Base-by-base conservation (phyloP, 2,113 vertebrate genomes). In the Planiliza haematocheilus region DNA sequence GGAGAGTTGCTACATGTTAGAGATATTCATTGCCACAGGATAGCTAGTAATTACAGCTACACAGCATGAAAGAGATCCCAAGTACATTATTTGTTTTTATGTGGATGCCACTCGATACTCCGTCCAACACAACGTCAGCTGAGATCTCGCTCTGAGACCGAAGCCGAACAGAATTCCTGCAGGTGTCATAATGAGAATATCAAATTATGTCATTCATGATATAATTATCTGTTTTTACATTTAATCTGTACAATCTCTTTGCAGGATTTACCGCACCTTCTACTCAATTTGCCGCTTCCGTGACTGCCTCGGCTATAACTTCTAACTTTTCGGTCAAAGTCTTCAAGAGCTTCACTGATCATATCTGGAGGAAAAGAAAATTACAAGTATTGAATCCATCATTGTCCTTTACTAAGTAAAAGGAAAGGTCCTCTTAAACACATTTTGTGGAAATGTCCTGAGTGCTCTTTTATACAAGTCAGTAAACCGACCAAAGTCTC, bases 71-170 rank as follows among this genome's bases (percentile, higher is more conserved):
- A 18, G 4, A 1, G 1, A 49, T 56, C 13, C 10, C 42, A 46
- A 36, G 17, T 87, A 93, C 92, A 79, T 81, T 48, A 74, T 58
- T 39, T 39, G 50, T 7, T 21, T 20, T 59, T 10, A 63, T 24
- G 8, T 57, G 57, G 16, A 91, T 4, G 46, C 62, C 78, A 69
- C 83, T 81, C 42, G 87, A 78, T 69, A 88, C 48, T 5, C 59
- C 63, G 43, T 91, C 87, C 1, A 71, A 80, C 3, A 86, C 30
- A 59, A 30, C 58, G 14, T 73, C 46, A 14, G 10, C 77, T 14
- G 91, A 92, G 60, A 91, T 16, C 52, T 80, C 72, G 69, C 88
- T 93, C 4, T 60, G 57, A 63, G 93, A 92, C 63, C 89, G 81
- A 45, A 84, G 79, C 4, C 90, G 87, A 48, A 86, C 43, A 16